Evolutionary conservation across 2,888 invertebrate species (phyloP).

Genomic region (Spodoptera picta): DNA sequence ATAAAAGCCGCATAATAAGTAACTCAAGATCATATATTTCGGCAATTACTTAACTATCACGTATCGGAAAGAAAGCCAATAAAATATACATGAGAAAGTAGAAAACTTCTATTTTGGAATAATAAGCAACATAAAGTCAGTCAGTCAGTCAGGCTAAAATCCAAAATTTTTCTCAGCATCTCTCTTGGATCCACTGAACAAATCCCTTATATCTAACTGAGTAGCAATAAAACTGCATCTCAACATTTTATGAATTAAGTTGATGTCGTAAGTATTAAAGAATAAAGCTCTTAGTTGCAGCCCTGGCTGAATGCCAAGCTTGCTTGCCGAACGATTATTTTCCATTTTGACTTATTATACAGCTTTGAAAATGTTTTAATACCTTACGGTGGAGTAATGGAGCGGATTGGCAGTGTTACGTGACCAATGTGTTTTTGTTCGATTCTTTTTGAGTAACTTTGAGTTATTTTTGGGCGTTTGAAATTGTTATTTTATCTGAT

Average conservation of each 20-base stretch:
- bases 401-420: constrained; percentile 13
- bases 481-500: no score
- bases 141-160: neutral
- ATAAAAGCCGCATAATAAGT: no score
- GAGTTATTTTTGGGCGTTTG: no score
- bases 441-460: no score
- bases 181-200: constrained; percentile 8
- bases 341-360: constrained; percentile 67
- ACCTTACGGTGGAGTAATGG: constrained; percentile 49
- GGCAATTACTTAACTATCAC: no score
- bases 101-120: no score
- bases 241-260: constrained; percentile 55
- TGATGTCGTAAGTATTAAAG: constrained; percentile 67
- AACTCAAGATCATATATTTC: no score
- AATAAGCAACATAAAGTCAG: no score
- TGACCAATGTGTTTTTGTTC: constrained; percentile 7
- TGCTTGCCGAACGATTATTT: constrained; percentile 67
- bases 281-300: constrained; percentile 70
- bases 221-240: constrained; percentile 20
- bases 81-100: no score
- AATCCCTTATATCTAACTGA: constrained; percentile 11
- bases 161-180: constrained; percentile 9
- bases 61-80: no score
- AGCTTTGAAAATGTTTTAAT: constrained; percentile 58
- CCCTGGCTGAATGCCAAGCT: constrained; percentile 71